Base-by-base conservation (phyloP, 2,113 vertebrate genomes). In the Mobula hypostoma region DNA sequence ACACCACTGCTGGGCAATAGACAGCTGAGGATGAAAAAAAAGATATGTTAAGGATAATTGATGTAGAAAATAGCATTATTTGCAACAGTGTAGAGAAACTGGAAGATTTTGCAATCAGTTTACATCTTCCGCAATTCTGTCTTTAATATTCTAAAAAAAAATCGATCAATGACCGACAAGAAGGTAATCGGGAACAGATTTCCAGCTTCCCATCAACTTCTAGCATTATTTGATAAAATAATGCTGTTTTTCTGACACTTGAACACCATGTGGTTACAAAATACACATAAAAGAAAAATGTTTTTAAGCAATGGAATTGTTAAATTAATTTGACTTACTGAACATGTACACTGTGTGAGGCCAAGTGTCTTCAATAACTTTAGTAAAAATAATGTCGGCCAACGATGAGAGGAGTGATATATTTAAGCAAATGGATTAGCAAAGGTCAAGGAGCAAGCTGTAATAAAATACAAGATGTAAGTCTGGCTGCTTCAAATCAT, bases 251-350 rank as follows among this genome's bases (percentile, higher is more conserved):
- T 36, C 36, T 74, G 70, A 36, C 90, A 93, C 17, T 68, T 74
- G 36, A 74, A 36, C 58, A 88, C 58, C n/a, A 66, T 74, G 36
- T 56, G 5, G 68, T 74, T 72, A 4, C 72, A 72, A 93, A 74
- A 93, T 40, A 21, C 6, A 40, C 40, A 66, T 14, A 0, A 83
- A 82, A 85, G 48, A 68, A 90, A 68, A 9, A 12, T 68, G 32
- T 70, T 66, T 91, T 21, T 66, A 70, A 68, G 61, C 87, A 63
- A 68, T 5, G 19, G 19, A 74, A 74, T 74, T 24, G 72, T 92
- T 19, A 72, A 93, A 74, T 93, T 74, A 56, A 93, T 56, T 56
- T 72, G 70, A 74, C 91, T 9, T 29, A 93, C 68, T 93, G 66
- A 56, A 56, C 14, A 93, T 40, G 21, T 74, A 40, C 68, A 8